Conservation (phyloP, 2,888 invertebrate genomes). For the Lasius platythorax region DNA sequence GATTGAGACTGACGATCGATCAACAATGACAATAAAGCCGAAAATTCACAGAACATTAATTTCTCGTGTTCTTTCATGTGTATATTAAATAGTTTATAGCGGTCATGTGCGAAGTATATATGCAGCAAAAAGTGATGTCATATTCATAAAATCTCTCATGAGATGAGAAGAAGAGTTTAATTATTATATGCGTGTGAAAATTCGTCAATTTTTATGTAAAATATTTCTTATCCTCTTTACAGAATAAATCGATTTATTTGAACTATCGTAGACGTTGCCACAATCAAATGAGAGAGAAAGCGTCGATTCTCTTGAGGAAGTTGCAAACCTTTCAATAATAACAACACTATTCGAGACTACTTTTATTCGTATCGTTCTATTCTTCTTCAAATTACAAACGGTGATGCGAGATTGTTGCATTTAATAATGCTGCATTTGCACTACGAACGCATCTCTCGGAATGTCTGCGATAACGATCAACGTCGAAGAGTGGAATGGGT, state of each 20-base stretch:
- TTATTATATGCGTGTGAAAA: not conserved
- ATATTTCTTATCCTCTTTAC: not conserved
- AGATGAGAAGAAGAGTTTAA: not conserved
- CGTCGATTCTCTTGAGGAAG: not conserved
- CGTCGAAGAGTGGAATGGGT: conserved; percentile 62
- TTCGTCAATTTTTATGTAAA: not conserved
- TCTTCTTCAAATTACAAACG: conserved; percentile 30
- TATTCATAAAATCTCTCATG: not conserved
- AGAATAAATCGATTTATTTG: not conserved
- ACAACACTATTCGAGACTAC: not conserved
- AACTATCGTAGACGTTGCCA: not conserved
- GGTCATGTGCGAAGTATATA: not conserved
- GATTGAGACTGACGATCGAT: not conserved
- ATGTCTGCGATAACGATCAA: conserved; percentile 78
- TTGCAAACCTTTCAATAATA: not conserved
- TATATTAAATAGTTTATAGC: too few relatives aligned
- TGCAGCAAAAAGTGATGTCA: not conserved
- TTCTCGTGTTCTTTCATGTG: not conserved
- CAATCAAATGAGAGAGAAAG: not conserved
- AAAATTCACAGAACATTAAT: conserved; percentile 6
- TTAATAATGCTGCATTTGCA: conserved; percentile 70
- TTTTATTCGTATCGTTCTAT: conserved; percentile 19
- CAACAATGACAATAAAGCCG: not conserved
- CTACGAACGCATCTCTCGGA: conserved; percentile 70
- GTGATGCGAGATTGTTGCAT: conserved; percentile 22